phyloP scores from a whole-genome alignment of 2,797 vertebrate species.

The Spea hammondii region DNA sequence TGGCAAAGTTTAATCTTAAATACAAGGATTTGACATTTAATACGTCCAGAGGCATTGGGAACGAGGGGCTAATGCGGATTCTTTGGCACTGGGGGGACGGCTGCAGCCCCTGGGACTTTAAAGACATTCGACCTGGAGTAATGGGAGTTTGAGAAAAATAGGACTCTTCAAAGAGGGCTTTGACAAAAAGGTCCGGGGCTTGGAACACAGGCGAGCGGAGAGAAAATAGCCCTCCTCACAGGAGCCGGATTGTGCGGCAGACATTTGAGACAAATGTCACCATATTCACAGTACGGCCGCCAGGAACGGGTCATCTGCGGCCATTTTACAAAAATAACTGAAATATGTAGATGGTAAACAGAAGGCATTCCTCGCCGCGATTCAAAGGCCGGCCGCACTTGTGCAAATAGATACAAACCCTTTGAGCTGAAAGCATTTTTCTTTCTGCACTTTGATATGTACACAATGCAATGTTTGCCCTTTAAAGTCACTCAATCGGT shows the following conservation, averaged over 20 bases:
- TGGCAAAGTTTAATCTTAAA: conserved; percentile 1
- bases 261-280: conserved; percentile 53
- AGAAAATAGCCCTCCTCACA: conserved; percentile 31
- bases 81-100: background rate
- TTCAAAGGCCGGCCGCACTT: background rate
- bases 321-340: background rate
- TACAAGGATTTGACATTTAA: conserved; percentile 14
- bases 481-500: background rate
- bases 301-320: conserved; percentile 29
- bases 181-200: background rate
- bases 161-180: background rate
- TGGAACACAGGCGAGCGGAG: background rate
- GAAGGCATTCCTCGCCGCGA: background rate
- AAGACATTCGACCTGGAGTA: background rate
- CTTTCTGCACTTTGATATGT: background rate
- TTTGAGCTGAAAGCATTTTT: background rate
- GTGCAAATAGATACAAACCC: background rate
- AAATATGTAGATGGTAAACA: background rate
- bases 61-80: background rate
- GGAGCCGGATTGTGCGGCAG: conserved; percentile 49
- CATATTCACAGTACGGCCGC: conserved; percentile 17
- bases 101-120: too few species aligned
- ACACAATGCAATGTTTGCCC: background rate
- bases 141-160: background rate
- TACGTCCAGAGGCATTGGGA: background rate